Base-by-base conservation (phyloP, 1,140 invertebrate genomes). In the Atopsyche davidsoni region DNA sequence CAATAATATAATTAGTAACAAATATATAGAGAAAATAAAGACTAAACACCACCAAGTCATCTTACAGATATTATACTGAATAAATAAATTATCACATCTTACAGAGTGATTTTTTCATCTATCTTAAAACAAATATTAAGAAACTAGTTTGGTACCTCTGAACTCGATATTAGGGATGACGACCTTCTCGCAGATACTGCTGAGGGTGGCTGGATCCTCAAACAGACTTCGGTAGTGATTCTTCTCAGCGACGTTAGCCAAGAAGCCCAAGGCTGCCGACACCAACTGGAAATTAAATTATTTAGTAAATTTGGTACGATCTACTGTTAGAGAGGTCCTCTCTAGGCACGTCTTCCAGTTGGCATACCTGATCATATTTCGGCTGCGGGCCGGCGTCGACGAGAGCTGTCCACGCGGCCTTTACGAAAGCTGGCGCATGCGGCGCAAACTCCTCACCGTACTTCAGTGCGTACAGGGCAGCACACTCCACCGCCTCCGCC, bases 121-220 rank as follows among this genome's bases (percentile, higher is more conserved):
- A n/a, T n/a, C n/a, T n/a, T n/a, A n/a, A n/a, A n/a, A n/a, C n/a
- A n/a, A n/a, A n/a, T n/a, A n/a, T n/a, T n/a, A n/a, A n/a, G n/a
- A n/a, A n/a, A n/a, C n/a, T n/a, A n/a, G n/a, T n/a, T 7, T 28
- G 24, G 66, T 74, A 89, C 87, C 79, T 79, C 95, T 77, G 58
- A 99, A 95, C 68, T 96, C 86, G 81, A 98, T 93, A 68, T 98
- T 99, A 0, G 96, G 95, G 55, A 98, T 93, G 63, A 98, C 89
- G 14, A 98, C 90, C 75, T 97, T 96, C 65, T 98, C 90, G 70
- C 96, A 98, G 56, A 98, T 96, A 57, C 82, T 89, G 32, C 87
- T 84, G 2, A 99, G 73, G 14, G 90, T 90, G 42, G 77, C 76
- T 1, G 87, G 80, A 65, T 91, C 86, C 69, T 96, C 89, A 69